Evolutionary conservation across 2,113 vertebrate species (phyloP), one percentile per base, ranked within the genome.

Genomic region (Ictalurus punctatus): DNA sequence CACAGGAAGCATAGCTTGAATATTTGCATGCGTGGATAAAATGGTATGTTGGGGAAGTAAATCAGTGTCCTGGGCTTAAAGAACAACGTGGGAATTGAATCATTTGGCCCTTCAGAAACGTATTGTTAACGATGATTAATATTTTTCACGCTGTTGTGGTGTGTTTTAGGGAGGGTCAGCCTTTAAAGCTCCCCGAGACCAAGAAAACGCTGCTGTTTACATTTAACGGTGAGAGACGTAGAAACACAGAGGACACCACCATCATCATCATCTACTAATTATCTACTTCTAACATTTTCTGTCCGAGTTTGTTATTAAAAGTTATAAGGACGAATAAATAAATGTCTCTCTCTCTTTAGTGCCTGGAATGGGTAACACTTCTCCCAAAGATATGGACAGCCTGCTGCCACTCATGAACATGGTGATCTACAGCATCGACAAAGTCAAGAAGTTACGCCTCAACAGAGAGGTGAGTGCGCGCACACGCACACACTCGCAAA

Each of bases 171-270:
- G 98, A 99, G 94, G 98, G 98, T 91, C 98, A 99, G 95, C 98
- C 98, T 87, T 96, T 99, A 93, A 99, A 99, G 96, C 97, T 99
- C 91, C 98, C 98, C 2, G 98, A 99, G 92, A 99, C 98, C 89
- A 99, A 99, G 96, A 98, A 97, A 95, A 98, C 98, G 73, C 96
- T 99, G 92, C 89, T 98, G 97, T 99, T 99, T 98, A 99, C 98
- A 97, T 99, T 99, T 97, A 99, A 98, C 25, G 98, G 98, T 99
- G 95, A 96, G 88, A 40, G 27, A 83, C 16, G 1, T 5, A 1
- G 3, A 76, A 37, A 59, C 69, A 23, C 52, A 19, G 6, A 85
- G 40, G n/a, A n/a, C 25, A 25, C 8, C 34, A 34, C 34, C 34
- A 34, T 1, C 44, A 3, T 23, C 1, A 44, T 48, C 40, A 48